A percentile compares a stretch with the other conserved stretches of the same genome.
These are phyloP conservation scores for Schizopygopsis malacanthus DNA, from an alignment of 2,797 vertebrate genomes.

Conservation along the genomic window DNA sequence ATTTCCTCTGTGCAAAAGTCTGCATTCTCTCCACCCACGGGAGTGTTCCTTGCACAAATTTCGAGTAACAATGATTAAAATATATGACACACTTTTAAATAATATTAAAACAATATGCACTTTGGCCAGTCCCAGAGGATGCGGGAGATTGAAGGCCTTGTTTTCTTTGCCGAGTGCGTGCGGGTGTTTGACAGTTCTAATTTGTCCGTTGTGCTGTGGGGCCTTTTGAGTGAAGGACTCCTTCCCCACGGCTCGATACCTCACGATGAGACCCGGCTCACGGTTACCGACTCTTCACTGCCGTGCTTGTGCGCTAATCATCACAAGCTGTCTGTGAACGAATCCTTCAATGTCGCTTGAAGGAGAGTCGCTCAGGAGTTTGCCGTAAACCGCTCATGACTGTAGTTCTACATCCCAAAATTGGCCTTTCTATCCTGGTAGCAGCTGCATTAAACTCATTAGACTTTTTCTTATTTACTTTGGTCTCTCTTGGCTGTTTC, in stretches of 20 bases:
- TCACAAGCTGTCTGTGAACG: slow-evolving; percentile 40
- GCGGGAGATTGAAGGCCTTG: slow-evolving; percentile 63
- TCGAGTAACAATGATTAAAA: slow-evolving; percentile 74
- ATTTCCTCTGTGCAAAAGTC: slow-evolving; percentile 65
- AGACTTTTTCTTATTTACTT: slow-evolving; percentile 81
- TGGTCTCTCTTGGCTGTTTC: slow-evolving; percentile 76
- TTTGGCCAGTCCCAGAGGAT: slow-evolving; percentile 70
- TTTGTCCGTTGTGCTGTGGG: slow-evolving; percentile 74
- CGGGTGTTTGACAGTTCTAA: slow-evolving; percentile 72
- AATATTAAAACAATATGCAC: slow-evolving; percentile 78
- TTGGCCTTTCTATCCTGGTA: slow-evolving; percentile 75
- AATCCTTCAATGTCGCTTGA: slow-evolving; percentile 81
- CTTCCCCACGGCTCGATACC: slow-evolving; percentile 46
- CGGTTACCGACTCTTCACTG: slow-evolving; percentile 34
- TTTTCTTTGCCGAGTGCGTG: slow-evolving; percentile 63
- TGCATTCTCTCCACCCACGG: slow-evolving; percentile 59
- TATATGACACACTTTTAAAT: slow-evolving; percentile 77
- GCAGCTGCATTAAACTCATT: slow-evolving; percentile 79
- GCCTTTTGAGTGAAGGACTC: slow-evolving; percentile 48
- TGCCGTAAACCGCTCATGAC: slow-evolving; percentile 77
- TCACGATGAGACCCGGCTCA: slow-evolving; percentile 8
- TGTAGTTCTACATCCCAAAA: slow-evolving; percentile 78
- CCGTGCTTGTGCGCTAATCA: slow-evolving; percentile 41
- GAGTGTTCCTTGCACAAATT: slow-evolving; percentile 65
- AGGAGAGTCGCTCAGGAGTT: slow-evolving; percentile 80